Conservation (phyloP, 2,888 invertebrate genomes). For the Aphidius colemani region DNA sequence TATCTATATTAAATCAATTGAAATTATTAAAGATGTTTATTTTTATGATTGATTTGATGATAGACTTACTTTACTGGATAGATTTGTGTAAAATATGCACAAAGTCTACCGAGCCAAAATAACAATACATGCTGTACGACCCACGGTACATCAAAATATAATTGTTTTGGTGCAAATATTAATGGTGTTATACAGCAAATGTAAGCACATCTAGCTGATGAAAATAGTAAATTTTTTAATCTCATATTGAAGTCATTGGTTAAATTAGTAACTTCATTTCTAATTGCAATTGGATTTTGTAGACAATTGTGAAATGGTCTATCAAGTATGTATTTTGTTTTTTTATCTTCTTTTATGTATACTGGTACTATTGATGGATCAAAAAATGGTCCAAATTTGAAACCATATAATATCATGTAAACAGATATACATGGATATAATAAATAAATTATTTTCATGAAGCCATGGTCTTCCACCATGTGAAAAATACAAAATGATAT, state of each 20-base stretch:
- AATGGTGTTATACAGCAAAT: constrained; percentile 55
- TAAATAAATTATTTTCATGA: constrained; percentile 81
- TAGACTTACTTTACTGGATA: constrained; percentile 64
- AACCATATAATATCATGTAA: constrained; percentile 82
- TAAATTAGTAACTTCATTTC: constrained; percentile 84
- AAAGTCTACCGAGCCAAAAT: constrained; percentile 83
- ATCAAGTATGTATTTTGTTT: constrained; percentile 54
- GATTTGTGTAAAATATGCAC: constrained; percentile 59
- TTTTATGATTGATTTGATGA: neutral
- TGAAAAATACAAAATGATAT: constrained; percentile 74
- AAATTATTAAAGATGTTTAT: too few species aligned
- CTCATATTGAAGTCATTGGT: constrained; percentile 87
- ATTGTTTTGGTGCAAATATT: constrained; percentile 56
- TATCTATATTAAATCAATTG: constrained; percentile 61
- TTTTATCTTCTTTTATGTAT: constrained; percentile 56
- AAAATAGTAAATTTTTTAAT: constrained; percentile 79
- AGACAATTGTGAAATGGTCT: constrained; percentile 80
- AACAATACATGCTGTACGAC: constrained; percentile 83
- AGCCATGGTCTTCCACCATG: constrained; percentile 75
- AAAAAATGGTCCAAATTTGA: constrained; percentile 77
- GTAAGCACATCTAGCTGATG: constrained; percentile 54
- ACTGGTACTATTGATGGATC: constrained; percentile 63
- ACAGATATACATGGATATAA: constrained; percentile 86
- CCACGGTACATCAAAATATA: constrained; percentile 83
- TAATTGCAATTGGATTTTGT: constrained; percentile 70